Base-by-base conservation (phyloP, 1,140 invertebrate species). In the Drosophila kepulauana region DNA sequence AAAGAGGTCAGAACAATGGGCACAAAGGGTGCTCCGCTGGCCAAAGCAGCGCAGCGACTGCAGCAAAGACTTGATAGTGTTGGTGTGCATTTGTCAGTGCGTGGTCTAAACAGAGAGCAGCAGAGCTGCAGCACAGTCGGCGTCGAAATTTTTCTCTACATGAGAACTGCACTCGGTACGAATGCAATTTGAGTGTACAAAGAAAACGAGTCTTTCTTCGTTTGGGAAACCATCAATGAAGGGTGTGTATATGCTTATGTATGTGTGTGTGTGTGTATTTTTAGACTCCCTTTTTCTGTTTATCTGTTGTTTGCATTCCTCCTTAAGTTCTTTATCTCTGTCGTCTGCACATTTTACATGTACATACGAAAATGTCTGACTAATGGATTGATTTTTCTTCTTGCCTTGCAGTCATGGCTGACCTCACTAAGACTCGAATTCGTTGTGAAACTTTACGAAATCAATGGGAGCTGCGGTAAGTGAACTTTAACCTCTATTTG, bases 171-270 rank as follows among this genome's bases (percentile, higher is more conserved):
- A 78, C 15, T 64, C 52, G 25, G 25, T 30, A 57, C 71, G 64
- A 68, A 58, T 68, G 75, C 75, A 89, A 58, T 78, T 75, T 65
- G 59, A 61, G 85, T 78, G 71, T 85, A 89, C 71, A 84, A 84
- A 89, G 78, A 84, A 89, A 89, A 89, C 85, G 86, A 67, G 86
- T 89, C 81, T 89, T 88, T 89, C 81, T 81, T 84, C 81, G 74
- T 70, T 70, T 75, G 75, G 61, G 56, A 66, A 68, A 74, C 64
- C 62, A 61, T 58, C 51, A 20, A 63, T 20, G 69, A 74, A 81
- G 85, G 85, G 85, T 89, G 85, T 85, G 85, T 89, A 89, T 84
- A 38, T 41, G 16, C 33, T 13, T 57, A 30, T 77, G 41, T 57
- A 35, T 58, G 25, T 51, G 30, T 56, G 46, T 79, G 48, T 54